These are phyloP conservation scores for Acyrthosiphon pisum DNA, from an alignment of 1,140 invertebrate species.

Conservation along the genomic window DNA sequence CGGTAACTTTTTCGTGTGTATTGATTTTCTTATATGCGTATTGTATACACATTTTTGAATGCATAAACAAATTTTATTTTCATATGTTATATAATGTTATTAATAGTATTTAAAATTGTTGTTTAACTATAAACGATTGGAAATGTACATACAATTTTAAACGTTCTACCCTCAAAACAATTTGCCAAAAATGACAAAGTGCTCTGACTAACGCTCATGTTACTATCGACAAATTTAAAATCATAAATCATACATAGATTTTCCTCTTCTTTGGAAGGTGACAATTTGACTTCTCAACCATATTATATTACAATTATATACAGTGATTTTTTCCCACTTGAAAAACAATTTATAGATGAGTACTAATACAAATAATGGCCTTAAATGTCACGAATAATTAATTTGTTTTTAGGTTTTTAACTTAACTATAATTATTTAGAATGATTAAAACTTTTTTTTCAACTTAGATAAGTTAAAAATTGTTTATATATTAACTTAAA, in stretches of 20 bases:
- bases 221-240: no score
- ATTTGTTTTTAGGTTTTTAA: not conserved
- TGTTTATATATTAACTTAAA: not conserved
- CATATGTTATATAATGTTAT: no score
- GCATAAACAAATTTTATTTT: no score
- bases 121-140: no score
- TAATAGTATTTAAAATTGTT: no score
- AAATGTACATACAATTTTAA: no score
- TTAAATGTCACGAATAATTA: not conserved
- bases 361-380: not conserved
- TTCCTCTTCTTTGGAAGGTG: not conserved
- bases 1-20: no score
- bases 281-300: not conserved
- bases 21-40: no score
- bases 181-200: not conserved
- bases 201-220: no score
- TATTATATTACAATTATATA: not conserved
- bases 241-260: not conserved
- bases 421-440: not conserved
- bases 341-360: not conserved
- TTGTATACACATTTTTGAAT: no score
- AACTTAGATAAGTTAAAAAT: not conserved
- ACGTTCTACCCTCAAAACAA: no score
- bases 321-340: not conserved
- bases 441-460: not conserved